phyloP scores from a whole-genome alignment of 2,797 vertebrate species.

The Clamator glandarius region DNA sequence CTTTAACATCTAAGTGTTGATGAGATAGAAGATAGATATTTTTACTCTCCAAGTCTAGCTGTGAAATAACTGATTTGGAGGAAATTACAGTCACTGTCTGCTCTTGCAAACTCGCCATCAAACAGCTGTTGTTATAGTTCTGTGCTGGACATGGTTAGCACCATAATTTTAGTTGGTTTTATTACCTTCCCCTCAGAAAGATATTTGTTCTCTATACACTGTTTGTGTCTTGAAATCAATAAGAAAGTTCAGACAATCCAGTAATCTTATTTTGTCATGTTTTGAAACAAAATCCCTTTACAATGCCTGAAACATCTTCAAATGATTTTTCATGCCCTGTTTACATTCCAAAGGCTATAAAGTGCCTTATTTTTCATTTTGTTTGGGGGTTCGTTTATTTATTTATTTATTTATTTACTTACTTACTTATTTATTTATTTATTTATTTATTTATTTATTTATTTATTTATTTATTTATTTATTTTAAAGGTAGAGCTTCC shows the following conservation, averaged over 20 bases:
- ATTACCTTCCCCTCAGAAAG: not conserved
- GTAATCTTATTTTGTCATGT: not conserved
- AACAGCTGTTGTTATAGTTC: not conserved
- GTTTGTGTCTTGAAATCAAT: conserved; percentile 16
- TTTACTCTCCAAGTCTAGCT: not conserved
- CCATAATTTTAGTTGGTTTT: not conserved
- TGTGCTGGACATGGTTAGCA: not conserved
- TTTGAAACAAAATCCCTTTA: conserved; percentile 32
- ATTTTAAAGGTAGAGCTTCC: not conserved
- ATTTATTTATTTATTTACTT: no score
- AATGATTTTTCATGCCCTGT: not conserved
- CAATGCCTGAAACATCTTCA: conserved; percentile 4
- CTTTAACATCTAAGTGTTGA: not conserved
- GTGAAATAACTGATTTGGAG: not conserved
- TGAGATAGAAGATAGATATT: not conserved
- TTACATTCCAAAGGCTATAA: conserved; percentile 23
- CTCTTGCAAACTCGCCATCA: not conserved
- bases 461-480: not conserved
- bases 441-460: not conserved
- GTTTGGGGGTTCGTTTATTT: fast-evolving
- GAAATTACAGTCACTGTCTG: not conserved
- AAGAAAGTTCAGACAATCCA: conserved; percentile 1
- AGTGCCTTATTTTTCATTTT: not conserved
- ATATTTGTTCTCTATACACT: not conserved
- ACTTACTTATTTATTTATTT: not conserved